phyloP scores from a whole-genome alignment of 2,888 invertebrate genomes.

The Platycnemis pennipes region DNA sequence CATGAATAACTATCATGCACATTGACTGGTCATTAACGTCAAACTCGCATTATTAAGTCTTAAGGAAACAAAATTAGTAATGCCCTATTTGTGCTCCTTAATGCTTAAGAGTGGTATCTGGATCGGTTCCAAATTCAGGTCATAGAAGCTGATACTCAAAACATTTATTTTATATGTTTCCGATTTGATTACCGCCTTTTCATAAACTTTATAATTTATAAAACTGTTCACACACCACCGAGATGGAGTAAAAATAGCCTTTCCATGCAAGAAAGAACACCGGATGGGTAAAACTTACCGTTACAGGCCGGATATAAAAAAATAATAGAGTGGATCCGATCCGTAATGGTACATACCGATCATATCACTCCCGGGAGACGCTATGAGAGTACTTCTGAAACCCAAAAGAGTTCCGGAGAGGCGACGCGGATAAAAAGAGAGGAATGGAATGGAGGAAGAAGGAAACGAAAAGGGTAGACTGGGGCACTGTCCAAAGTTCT shows the following conservation, averaged over 20 bases:
- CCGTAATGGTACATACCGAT: background rate
- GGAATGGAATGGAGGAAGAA: background rate
- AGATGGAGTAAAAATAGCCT: background rate
- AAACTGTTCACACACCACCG: background rate
- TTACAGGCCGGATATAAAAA: background rate
- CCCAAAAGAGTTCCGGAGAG: background rate
- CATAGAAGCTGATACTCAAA: too few relatives aligned
- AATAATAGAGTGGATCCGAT: background rate
- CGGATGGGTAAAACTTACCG: background rate
- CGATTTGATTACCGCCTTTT: too few relatives aligned
- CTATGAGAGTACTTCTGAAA: background rate
- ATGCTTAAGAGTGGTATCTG: too few relatives aligned
- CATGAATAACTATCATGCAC: too few relatives aligned
- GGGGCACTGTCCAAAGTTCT: background rate
- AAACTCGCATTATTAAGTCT: too few relatives aligned
- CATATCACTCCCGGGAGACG: background rate
- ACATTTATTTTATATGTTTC: too few relatives aligned
- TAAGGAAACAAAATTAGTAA: too few relatives aligned
- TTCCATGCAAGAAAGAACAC: background rate
- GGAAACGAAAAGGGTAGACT: background rate
- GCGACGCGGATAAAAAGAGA: background rate
- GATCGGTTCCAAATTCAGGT: too few relatives aligned
- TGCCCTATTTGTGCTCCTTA: too few relatives aligned
- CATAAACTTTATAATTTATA: background rate
- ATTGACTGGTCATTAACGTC: too few relatives aligned